These are phyloP conservation scores for Agriopis aurantiaria DNA, from an alignment of 2,888 invertebrate genomes.

Conservation along the genomic window DNA sequence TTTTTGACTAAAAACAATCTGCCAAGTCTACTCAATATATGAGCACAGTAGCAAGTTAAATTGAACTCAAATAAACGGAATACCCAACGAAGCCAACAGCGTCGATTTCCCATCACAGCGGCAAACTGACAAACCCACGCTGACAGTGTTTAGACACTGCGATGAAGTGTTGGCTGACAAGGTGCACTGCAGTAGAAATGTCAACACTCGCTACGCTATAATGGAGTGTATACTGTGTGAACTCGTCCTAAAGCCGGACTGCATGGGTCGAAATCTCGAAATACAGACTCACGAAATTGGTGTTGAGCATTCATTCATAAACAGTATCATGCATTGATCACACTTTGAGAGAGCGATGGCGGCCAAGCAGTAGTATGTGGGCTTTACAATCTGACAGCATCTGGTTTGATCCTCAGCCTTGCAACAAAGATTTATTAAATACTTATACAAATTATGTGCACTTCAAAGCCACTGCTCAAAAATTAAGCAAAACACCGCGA, in stretches of 20 bases:
- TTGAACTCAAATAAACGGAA: constrained; percentile 19
- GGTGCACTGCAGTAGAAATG: constrained; percentile 54
- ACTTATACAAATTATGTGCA: no score
- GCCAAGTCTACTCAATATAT: no score
- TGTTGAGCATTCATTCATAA: background rate
- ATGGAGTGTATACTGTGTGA: constrained; percentile 41
- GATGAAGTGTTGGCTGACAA: constrained; percentile 44
- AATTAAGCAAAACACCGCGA: no score
- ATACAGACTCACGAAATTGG: background rate
- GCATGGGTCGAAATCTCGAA: constrained; percentile 1
- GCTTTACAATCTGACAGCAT: no score
- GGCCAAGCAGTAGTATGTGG: no score
- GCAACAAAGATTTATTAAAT: no score
- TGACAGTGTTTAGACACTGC: constrained; percentile 40
- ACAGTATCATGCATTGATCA: background rate
- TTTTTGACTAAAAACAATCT: no score
- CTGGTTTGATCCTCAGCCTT: no score
- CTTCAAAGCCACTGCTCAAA: no score
- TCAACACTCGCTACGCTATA: constrained; percentile 54
- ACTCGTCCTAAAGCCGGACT: constrained; percentile 25
- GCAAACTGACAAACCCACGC: constrained; percentile 39
- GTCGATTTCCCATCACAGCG: constrained; percentile 33
- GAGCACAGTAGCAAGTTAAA: constrained; percentile 1
- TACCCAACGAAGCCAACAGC: constrained; percentile 2
- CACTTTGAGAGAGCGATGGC: no score